These are phyloP conservation scores for Germaria angustata DNA, from an alignment of 2,888 invertebrate species.

Conservation along the genomic window DNA sequence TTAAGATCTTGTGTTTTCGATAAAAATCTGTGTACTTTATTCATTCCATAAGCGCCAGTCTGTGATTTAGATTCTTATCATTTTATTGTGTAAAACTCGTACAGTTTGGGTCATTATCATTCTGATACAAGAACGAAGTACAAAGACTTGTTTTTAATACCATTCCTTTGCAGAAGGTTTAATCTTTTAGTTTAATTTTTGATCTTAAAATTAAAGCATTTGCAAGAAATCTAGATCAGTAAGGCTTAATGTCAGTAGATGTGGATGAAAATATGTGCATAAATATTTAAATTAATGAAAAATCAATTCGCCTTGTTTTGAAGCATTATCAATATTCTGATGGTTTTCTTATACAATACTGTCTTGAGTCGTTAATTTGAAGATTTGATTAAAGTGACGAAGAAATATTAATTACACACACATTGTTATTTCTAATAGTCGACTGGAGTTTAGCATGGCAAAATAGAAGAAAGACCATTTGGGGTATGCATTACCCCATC, in stretches of 20 bases:
- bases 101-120: constrained; percentile 47
- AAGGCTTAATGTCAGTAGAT: not conserved
- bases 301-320: not conserved
- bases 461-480: too few species aligned
- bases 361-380: too few species aligned
- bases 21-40: constrained; percentile 62
- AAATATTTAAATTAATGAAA: not conserved
- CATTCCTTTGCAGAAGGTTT: not conserved
- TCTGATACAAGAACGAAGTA: constrained; percentile 3
- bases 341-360: too few species aligned
- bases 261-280: not conserved
- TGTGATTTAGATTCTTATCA: constrained; percentile 64
- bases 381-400: too few species aligned
- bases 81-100: constrained; percentile 57
- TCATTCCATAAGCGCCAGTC: constrained; percentile 63
- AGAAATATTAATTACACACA: too few species aligned
- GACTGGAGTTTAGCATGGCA: too few species aligned
- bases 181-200: not conserved
- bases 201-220: not conserved
- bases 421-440: too few species aligned
- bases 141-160: not conserved
- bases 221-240: constrained; percentile 24
- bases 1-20: constrained; percentile 65
- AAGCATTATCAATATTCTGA: too few species aligned
- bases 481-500: too few species aligned